These are phyloP conservation scores for Himalopsyche kuldschensis DNA, from an alignment of 2,888 invertebrate genomes.

Conservation along the genomic window DNA sequence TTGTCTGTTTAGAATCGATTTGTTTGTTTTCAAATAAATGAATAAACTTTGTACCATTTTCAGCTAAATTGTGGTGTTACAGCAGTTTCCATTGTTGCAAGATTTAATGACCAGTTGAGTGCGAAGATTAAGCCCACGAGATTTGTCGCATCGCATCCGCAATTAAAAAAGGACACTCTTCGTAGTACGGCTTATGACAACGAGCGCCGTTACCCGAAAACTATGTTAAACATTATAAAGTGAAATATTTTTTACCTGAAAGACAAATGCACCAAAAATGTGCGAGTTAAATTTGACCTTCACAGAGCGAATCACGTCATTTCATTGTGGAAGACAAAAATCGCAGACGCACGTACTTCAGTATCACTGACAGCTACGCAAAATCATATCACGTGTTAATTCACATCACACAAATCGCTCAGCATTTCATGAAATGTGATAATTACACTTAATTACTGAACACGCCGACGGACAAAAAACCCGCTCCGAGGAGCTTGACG, in stretches of 20 bases:
- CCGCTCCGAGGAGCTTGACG: slow-evolving; percentile 18
- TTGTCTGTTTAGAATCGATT: no score
- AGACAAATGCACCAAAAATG: neutral
- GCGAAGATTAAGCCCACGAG: slow-evolving; percentile 4
- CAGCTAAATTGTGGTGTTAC: neutral
- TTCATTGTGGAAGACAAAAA: slow-evolving; percentile 28
- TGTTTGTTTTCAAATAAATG: no score
- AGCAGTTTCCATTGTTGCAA: neutral
- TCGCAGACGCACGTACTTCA: neutral
- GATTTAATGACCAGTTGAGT: neutral
- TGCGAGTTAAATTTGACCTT: slow-evolving; percentile 24
- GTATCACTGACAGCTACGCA: slow-evolving; percentile 12
- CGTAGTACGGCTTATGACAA: neutral
- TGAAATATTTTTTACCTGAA: slow-evolving; percentile 3
- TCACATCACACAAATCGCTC: neutral
- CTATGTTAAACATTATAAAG: neutral
- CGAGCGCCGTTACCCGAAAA: no score
- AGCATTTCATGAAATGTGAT: neutral
- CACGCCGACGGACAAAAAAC: slow-evolving; percentile 6
- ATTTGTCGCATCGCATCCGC: slow-evolving; percentile 26
- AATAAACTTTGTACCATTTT: no score
- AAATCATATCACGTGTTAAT: slow-evolving; percentile 3
- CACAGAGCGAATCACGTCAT: slow-evolving; percentile 18
- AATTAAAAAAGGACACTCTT: neutral
- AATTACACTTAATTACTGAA: neutral